Conservation (phyloP, 2,113 vertebrate species). For the Oophaga pumilio region DNA sequence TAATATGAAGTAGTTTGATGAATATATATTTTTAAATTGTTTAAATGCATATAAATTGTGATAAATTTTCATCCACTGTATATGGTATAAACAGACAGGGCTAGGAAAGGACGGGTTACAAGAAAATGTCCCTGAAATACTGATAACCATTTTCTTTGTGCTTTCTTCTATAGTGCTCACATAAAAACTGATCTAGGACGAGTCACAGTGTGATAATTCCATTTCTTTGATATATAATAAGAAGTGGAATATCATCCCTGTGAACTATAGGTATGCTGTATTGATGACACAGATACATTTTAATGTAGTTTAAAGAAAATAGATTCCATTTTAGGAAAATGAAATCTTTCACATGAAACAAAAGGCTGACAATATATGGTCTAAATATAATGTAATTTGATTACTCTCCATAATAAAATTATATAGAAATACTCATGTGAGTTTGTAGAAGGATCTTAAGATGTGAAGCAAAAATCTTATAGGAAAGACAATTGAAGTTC, state of each 20-base stretch:
- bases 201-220: constrained; percentile 39
- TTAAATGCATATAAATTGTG: not conserved
- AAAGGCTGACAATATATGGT: not conserved
- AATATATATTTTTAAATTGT: not conserved
- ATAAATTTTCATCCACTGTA: not conserved
- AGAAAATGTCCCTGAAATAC: constrained; percentile 3
- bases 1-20: not conserved
- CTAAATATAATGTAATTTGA: not conserved
- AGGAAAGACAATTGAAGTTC: not conserved
- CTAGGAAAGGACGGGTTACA: not conserved
- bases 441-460: not conserved
- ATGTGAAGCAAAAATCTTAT: too few species aligned
- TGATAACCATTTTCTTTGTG: constrained; percentile 17
- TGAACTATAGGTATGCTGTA: constrained; percentile 9
- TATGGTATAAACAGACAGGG: not conserved
- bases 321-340: not conserved
- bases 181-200: constrained; percentile 31
- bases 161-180: constrained; percentile 14
- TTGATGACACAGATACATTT: constrained; percentile 45
- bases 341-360: constrained; percentile 21
- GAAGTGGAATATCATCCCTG: constrained; percentile 17
- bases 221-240: constrained; percentile 24
- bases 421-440: not conserved
- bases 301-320: not conserved
- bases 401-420: not conserved